These are phyloP conservation scores for Silurus glanis DNA, from an alignment of 2,113 vertebrate species.

Conservation along the genomic window DNA sequence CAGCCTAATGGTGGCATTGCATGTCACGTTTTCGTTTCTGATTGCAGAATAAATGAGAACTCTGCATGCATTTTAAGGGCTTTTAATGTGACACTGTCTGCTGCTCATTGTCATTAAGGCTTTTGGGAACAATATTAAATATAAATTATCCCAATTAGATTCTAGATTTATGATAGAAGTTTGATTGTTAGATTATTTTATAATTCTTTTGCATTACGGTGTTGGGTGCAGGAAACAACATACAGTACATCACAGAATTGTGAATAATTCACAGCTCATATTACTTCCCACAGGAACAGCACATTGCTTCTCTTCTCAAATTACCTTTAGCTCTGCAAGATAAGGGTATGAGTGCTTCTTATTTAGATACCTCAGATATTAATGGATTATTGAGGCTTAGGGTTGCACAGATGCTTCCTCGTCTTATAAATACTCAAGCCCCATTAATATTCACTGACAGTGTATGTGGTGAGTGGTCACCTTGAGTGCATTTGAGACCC, in stretches of 20 bases:
- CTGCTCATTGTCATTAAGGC: conserved; percentile 48
- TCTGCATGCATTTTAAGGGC: conserved; percentile 47
- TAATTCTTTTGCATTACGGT: conserved; percentile 18
- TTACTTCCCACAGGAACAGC: conserved; percentile 22
- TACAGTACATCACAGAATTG: conserved; percentile 22
- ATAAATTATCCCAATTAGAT: conserved; percentile 52
- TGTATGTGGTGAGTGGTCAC: conserved; percentile 21
- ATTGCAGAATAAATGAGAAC: conserved; percentile 49
- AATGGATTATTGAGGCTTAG: conserved; percentile 7
- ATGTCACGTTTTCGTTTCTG: conserved; percentile 40
- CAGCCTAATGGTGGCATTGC: conserved; percentile 37
- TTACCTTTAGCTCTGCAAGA: conserved; percentile 26
- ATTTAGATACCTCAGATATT: conserved; percentile 38
- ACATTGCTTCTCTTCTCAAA: conserved; percentile 9
- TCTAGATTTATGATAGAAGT: conserved; percentile 45
- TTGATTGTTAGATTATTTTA: conserved; percentile 41
- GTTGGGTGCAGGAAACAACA: conserved; percentile 25
- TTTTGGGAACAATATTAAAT: conserved; percentile 49
- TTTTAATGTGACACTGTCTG: conserved; percentile 55
- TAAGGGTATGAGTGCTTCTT: conserved; percentile 33
- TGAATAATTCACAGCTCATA: conserved; percentile 13
- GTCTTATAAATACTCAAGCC: conserved; percentile 25
- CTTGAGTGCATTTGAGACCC: conserved; percentile 18
- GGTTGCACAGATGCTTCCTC: conserved; percentile 3
- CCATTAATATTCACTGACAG: conserved; percentile 42